Percentiles rank a stretch among this genome's conserved stretches.
These are phyloP conservation scores for Conus ventricosus DNA, from an alignment of 1,140 invertebrate genomes.

Conservation along the genomic window DNA sequence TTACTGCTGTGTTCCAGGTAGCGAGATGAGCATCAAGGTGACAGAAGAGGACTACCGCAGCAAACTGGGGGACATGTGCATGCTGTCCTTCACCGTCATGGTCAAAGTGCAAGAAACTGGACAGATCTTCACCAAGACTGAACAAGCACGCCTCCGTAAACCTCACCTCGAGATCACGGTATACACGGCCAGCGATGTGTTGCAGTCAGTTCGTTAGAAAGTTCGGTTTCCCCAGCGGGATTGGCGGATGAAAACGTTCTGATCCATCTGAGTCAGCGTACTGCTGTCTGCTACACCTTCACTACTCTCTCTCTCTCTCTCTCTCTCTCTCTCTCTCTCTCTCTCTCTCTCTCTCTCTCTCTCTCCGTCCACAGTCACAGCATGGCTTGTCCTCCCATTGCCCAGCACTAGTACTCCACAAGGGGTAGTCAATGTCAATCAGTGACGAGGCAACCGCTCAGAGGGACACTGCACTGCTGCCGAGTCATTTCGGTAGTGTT, in stretches of 20 bases:
- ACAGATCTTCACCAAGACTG: conserved; percentile 91
- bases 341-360: too few species aligned
- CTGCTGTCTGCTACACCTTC: too few species aligned
- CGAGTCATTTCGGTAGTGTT: too few species aligned
- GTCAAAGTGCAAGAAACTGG: conserved; percentile 87
- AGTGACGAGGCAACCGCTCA: too few species aligned
- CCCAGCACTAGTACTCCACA: too few species aligned
- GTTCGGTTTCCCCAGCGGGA: background rate
- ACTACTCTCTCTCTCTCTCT: too few species aligned
- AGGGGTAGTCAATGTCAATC: too few species aligned
- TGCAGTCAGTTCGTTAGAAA: too few species aligned
- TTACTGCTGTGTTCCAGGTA: background rate
- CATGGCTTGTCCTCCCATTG: too few species aligned
- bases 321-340: too few species aligned
- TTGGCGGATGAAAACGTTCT: background rate
- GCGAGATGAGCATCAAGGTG: background rate
- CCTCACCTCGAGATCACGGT: background rate
- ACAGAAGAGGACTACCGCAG: conserved; percentile 87
- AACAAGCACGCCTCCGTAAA: conserved; percentile 87
- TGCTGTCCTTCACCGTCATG: conserved; percentile 89
- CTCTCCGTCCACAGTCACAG: too few species aligned
- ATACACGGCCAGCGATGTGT: background rate
- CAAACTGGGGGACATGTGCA: conserved; percentile 85
- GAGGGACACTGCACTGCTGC: too few species aligned
- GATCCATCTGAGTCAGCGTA: background rate